A percentile compares a stretch with the other conserved stretches of the same genome.
Evolutionary conservation across 2,888 invertebrate species (phyloP).

Genomic region (Adela reaumurella): DNA sequence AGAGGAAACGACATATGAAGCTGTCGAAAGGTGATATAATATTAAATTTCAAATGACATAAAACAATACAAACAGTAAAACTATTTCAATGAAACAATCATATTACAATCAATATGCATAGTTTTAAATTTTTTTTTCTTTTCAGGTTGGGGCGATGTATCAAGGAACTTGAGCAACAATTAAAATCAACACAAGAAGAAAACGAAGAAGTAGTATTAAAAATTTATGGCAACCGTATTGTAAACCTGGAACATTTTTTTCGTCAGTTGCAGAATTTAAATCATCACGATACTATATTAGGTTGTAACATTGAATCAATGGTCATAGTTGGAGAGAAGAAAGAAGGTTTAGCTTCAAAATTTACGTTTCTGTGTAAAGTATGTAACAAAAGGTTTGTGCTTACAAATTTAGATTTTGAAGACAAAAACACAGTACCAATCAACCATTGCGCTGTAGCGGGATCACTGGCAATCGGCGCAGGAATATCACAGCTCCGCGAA

Average conservation of each 20-base stretch:
- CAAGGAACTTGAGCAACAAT: background rate
- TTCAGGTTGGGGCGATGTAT: too few relatives aligned
- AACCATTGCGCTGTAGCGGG: slow-evolving; percentile 6
- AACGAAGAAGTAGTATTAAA: background rate
- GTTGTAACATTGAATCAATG: background rate
- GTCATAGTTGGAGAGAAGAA: background rate
- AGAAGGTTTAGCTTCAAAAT: background rate
- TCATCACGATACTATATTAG: background rate
- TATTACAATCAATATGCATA: too few relatives aligned
- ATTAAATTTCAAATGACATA: too few relatives aligned
- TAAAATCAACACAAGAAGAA: background rate
- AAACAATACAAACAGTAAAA: too few relatives aligned
- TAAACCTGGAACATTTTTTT: background rate
- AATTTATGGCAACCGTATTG: background rate
- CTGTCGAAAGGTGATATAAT: too few relatives aligned
- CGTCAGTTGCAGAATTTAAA: background rate
- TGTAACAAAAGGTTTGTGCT: background rate
- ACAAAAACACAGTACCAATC: background rate
- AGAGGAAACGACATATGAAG: too few relatives aligned
- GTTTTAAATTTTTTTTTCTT: too few relatives aligned
- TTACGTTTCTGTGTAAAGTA: background rate
- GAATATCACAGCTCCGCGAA: slow-evolving; percentile 6
- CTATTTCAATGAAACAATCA: too few relatives aligned
- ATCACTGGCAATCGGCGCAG: slow-evolving; percentile 6
- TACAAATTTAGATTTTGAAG: background rate